Conservation (phyloP, 2,797 vertebrate species). For the Lycodopsis pacificus region DNA sequence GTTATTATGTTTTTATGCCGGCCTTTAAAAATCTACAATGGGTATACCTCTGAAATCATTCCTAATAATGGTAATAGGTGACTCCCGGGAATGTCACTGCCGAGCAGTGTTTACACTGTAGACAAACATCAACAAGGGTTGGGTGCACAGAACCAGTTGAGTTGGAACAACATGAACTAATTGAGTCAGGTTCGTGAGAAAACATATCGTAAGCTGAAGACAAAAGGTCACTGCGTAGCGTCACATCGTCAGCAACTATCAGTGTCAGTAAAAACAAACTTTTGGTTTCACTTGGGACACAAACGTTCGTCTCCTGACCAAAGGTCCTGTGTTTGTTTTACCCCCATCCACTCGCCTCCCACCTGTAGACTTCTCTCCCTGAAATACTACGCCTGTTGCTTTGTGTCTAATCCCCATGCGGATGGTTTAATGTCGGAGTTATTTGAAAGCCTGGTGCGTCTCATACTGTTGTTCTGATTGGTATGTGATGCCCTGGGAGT, state of each 20-base stretch:
- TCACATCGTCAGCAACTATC: background rate
- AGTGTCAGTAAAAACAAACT: background rate
- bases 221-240: background rate
- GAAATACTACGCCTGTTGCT: no score
- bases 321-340: no score
- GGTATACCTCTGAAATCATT: no score
- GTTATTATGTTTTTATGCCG: background rate
- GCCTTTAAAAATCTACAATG: background rate
- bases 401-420: no score
- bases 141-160: background rate
- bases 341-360: no score
- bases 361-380: no score
- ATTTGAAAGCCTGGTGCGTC: background rate
- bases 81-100: background rate
- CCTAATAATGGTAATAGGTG: background rate
- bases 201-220: background rate
- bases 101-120: slow-evolving; percentile 1
- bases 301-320: background rate
- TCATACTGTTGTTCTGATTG: background rate
- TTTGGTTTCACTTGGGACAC: no score
- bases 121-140: background rate
- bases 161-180: background rate
- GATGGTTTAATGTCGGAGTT: no score
- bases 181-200: background rate
- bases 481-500: background rate